A percentile compares a stretch with the other conserved stretches of the same genome.
These are phyloP conservation scores for Chaetophractus vellerosus DNA, from an alignment of 2,797 vertebrate genomes.

Conservation along the genomic window DNA sequence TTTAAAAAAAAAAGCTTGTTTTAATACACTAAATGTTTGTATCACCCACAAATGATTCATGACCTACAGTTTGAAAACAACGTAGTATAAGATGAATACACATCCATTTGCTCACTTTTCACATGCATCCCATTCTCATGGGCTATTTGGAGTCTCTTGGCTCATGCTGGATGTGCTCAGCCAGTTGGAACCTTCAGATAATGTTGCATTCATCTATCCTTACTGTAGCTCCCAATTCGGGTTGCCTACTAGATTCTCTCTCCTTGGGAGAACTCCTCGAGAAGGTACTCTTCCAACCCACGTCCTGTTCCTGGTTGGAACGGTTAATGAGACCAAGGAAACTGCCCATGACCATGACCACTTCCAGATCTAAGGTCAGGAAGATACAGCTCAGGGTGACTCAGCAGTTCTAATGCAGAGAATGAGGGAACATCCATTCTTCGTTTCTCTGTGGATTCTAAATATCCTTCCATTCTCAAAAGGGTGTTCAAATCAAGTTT, in stretches of 20 bases:
- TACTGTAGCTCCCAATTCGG: not conserved
- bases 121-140: not conserved
- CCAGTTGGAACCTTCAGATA: not conserved
- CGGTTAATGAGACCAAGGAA: not conserved
- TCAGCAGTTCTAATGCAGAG: not conserved
- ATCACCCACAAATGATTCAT: not conserved
- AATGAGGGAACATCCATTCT: not conserved
- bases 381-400: not conserved
- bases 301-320: not conserved
- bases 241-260: not conserved
- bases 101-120: not conserved
- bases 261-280: not conserved
- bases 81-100: not conserved
- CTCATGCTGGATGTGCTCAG: not conserved
- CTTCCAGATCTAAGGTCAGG: not conserved
- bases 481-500: not conserved
- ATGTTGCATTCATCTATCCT: rapidly evolving
- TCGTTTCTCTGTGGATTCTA: not conserved
- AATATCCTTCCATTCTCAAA: not conserved
- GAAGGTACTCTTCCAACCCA: not conserved
- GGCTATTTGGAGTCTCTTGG: too few species aligned
- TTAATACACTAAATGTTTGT: not conserved
- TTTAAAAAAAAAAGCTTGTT: not conserved
- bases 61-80: not conserved
- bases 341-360: not conserved